Evolutionary conservation across 2,888 invertebrate genomes (phyloP), one percentile per base, ranked within the genome.

Genomic region (Ptilodon capucinus): DNA sequence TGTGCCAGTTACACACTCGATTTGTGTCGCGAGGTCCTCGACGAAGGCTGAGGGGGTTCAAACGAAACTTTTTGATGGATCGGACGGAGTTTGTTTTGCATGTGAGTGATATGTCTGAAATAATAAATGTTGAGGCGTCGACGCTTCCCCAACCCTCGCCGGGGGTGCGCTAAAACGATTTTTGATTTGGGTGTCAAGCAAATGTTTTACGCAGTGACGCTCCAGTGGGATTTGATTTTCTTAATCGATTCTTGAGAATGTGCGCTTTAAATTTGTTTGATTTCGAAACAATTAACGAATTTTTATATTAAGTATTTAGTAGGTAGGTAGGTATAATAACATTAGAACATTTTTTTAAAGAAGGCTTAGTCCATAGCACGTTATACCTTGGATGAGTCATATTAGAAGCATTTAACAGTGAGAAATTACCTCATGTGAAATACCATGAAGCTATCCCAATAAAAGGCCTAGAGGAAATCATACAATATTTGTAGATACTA

Each of bases 91-190:
- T 90, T 91, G 90, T 89, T 91, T 91, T 91, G 91, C 91, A 91
- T 91, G 90, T 86, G 90, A 90, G 91, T 90, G 91, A 91, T 91
- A 91, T 88, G 90, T 91, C 90, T 91, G 88, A 89, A 91, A 90
- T 91, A 91, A 91, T 91, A 91, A 91, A 91, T 90, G 90, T 89
- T 90, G 88, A 89, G 89, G 91, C 90, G 89, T 86, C 89, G 88
- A 83, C 85, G 85, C 83, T 80, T 82, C 85, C 84, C 84, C 77
- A 71, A 60, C 74, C 77, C 73, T 80, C 84, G 78, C 78, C 68
- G 76, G 80, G 88, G 89, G 88, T 84, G 86, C 77, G 84, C 84
- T 86, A 91, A 91, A 91, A 88, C 91, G 91, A 89, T 90, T 91
- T 91, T 90, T 91, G 90, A 91, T 91, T 91, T 87, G 90, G 90